A percentile compares a stretch with the other conserved stretches of the same genome.
phyloP scores from a whole-genome alignment of 2,888 invertebrate genomes.

The Gibbula magus region DNA sequence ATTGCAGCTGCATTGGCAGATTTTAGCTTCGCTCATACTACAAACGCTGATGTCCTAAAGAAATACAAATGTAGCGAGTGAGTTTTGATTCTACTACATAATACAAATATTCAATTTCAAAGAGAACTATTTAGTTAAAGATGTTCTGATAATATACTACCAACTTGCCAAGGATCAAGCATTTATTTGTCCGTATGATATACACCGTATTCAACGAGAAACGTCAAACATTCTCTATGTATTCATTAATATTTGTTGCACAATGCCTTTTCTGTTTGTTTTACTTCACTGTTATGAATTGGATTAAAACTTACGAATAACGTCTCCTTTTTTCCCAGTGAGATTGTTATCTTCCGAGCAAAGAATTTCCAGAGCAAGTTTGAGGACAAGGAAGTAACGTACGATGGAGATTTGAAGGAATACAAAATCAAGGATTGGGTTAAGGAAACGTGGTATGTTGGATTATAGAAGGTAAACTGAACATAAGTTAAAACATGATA shows the following conservation, averaged over 20 bases:
- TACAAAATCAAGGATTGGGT: constrained; percentile 87
- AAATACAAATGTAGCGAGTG: constrained; percentile 87
- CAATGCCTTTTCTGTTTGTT: neutral
- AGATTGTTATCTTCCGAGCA: constrained; percentile 91
- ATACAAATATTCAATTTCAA: too few relatives aligned
- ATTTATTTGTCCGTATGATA: too few relatives aligned
- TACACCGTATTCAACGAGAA: neutral
- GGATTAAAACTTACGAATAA: neutral
- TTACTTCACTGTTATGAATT: too few relatives aligned
- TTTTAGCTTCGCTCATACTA: constrained; percentile 90
- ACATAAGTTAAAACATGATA: too few relatives aligned
- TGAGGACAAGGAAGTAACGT: constrained; percentile 86
- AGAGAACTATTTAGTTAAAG: neutral
- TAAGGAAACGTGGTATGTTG: constrained; percentile 90
- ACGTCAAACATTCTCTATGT: too few relatives aligned
- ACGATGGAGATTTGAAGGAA: constrained; percentile 82
- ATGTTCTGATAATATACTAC: neutral
- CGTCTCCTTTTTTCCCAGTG: constrained; percentile 80
- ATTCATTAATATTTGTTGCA: too few relatives aligned
- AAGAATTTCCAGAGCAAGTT: constrained; percentile 94
- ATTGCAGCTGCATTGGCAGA: constrained; percentile 92
- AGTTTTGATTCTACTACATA: constrained; percentile 73
- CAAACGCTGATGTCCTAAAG: constrained; percentile 80
- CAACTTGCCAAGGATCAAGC: neutral
- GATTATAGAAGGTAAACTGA: too few relatives aligned